Base-by-base conservation (phyloP, 2,888 invertebrate species). In the Mesochorus sp. region DNA sequence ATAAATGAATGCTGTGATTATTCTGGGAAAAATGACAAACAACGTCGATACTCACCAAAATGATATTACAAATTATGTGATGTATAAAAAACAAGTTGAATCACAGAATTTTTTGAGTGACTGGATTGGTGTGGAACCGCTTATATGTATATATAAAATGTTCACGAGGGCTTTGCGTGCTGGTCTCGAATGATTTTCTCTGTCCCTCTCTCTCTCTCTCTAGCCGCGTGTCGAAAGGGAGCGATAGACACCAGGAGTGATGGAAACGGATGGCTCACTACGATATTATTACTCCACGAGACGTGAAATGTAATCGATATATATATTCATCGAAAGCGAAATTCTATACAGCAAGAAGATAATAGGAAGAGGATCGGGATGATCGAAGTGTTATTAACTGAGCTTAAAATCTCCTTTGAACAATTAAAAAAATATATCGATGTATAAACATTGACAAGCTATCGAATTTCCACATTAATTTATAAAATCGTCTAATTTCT, bases 111-210 rank as follows among this genome's bases (percentile, higher is more conserved):
- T n/a, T n/a, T n/a, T n/a, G n/a, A n/a, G n/a, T n/a, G n/a, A n/a
- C n/a, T n/a, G n/a, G n/a, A n/a, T n/a, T n/a, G n/a, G n/a, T n/a
- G n/a, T n/a, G n/a, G n/a, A n/a, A n/a, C n/a, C n/a, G n/a, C n/a
- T n/a, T n/a, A n/a, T n/a, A 26, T 26, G n/a, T 1, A 44, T 26
- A 14, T 53, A 19, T 37, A 37, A 44, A 73, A 53, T 26, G 24
- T 68, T 24, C 31, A 24, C 73, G 49, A 34, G 31, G 34, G 34
- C 26, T 72, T n/a, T 51, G 57, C 73, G 74, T 78, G 74, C 26
- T 59, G 37, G 49, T 57, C 8, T 59, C 53, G 34, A 44, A 66
- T 47, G 0, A 39, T 39, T 39, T 14, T 28, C 28, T 28, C 5
- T 28, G n/a, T 17, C 21, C 17, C 19, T 19, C 44, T 31, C 37